Conservation (phyloP, 1,140 invertebrate species). For the Leptinotarsa texana region DNA sequence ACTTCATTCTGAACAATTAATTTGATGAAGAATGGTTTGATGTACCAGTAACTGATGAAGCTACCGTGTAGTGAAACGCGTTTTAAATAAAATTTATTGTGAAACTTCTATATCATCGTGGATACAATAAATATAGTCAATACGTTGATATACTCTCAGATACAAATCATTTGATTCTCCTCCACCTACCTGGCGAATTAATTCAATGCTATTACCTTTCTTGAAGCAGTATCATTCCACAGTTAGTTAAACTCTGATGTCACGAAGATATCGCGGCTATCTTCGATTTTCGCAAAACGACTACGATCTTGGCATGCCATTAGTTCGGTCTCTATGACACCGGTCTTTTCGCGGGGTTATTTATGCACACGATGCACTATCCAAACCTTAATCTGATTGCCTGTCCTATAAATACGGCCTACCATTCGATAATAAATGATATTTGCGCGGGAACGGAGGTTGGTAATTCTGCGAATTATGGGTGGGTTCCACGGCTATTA, state of each 20-base stretch:
- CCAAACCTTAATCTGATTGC: background rate
- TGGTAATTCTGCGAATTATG: slow-evolving; percentile 8
- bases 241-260: background rate
- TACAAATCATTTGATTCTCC: background rate
- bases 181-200: background rate
- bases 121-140: no score
- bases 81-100: no score
- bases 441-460: background rate
- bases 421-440: slow-evolving; percentile 6
- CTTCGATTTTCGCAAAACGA: background rate
- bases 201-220: background rate
- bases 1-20: no score
- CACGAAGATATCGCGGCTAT: background rate
- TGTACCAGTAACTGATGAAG: no score
- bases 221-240: background rate
- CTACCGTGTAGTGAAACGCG: no score
- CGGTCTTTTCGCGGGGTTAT: background rate
- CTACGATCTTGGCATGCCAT: background rate
- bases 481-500: background rate
- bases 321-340: background rate
- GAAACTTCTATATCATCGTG: no score
- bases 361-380: background rate
- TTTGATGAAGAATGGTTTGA: no score
- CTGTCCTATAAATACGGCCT: slow-evolving; percentile 5
- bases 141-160: background rate